A percentile compares a stretch with the other conserved stretches of the same genome.
These are phyloP conservation scores for Cheilosia soror DNA, from an alignment of 2,888 invertebrate genomes.

Conservation along the genomic window DNA sequence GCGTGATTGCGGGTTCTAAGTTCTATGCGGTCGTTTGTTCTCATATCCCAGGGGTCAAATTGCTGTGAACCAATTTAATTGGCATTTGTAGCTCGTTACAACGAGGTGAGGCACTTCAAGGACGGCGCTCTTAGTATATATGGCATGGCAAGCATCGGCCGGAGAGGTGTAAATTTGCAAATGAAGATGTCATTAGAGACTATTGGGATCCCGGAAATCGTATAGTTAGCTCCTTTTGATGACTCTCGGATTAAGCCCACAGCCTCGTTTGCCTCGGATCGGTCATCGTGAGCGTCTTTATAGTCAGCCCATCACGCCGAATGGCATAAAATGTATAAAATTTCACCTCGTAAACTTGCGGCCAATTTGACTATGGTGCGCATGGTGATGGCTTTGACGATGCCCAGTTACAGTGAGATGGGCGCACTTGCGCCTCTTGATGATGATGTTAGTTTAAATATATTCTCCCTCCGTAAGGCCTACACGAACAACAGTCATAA, in stretches of 20 bases:
- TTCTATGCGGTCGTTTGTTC: conserved; percentile 33
- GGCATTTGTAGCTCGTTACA: conserved; percentile 71
- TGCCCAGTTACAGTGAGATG: neutral
- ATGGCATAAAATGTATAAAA: conserved; percentile 41
- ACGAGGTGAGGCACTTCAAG: conserved; percentile 66
- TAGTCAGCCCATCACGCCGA: conserved; percentile 36
- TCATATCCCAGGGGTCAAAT: conserved; percentile 69
- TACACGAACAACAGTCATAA: conserved; percentile 31
- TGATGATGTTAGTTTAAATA: conserved; percentile 69
- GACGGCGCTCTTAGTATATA: neutral
- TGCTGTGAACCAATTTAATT: conserved; percentile 74
- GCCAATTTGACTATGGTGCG: conserved; percentile 53
- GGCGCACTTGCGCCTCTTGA: conserved; percentile 30
- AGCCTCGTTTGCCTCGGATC: neutral
- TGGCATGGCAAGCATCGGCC: neutral
- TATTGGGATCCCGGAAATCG: conserved; percentile 58
- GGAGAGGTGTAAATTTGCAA: conserved; percentile 52
- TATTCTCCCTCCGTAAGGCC: conserved; percentile 12
- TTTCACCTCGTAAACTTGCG: conserved; percentile 71
- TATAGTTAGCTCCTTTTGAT: conserved; percentile 38
- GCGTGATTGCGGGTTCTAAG: conserved; percentile 66
- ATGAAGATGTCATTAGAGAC: conserved; percentile 54
- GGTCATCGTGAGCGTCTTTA: conserved; percentile 29
- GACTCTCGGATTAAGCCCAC: conserved; percentile 44
- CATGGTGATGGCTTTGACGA: conserved; percentile 10